Percentiles rank a stretch among this genome's conserved stretches.
These are phyloP conservation scores for Luidia sarsii DNA, from an alignment of 53 echinoderm and acorn worm species.

Conservation along the genomic window DNA sequence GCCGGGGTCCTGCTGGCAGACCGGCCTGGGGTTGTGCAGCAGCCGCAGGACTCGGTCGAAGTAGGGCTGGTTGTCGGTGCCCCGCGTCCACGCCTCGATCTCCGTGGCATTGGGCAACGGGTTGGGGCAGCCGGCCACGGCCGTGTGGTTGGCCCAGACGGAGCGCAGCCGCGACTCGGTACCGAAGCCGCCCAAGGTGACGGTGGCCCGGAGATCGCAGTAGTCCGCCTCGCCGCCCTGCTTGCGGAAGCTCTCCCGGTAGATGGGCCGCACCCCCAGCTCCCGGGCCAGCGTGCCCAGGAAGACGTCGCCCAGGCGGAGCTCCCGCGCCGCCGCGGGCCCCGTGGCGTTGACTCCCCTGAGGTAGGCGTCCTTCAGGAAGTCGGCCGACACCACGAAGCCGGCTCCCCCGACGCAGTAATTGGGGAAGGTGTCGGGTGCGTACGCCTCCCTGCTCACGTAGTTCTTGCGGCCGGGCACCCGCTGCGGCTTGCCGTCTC, in stretches of 20 bases:
- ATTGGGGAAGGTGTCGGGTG: slow-evolving; percentile 67
- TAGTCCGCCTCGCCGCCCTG: slow-evolving; percentile 84
- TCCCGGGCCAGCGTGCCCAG: slow-evolving; percentile 61
- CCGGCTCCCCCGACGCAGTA: slow-evolving; percentile 94
- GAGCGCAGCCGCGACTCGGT: slow-evolving; percentile 43
- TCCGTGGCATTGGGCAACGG: slow-evolving; percentile 73
- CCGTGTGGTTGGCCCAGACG: slow-evolving; percentile 77
- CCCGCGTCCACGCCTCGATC: slow-evolving; percentile 68
- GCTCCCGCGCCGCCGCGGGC: slow-evolving; percentile 41
- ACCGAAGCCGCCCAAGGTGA: slow-evolving; percentile 79
- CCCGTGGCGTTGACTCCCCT: slow-evolving; percentile 42
- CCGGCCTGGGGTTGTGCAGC: slow-evolving; percentile 55
- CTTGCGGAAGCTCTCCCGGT: slow-evolving; percentile 74
- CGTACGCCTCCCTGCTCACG: slow-evolving; percentile 53
- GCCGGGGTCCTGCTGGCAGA: no score
- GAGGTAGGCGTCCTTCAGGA: slow-evolving; percentile 58
- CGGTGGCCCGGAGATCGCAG: slow-evolving; percentile 72
- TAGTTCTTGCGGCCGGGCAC: slow-evolving; percentile 54
- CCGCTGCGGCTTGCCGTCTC: slow-evolving; percentile 65
- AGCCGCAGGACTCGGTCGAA: slow-evolving; percentile 57
- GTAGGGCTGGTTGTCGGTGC: slow-evolving; percentile 62
- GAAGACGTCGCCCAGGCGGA: slow-evolving; percentile 78
- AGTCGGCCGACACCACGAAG: slow-evolving; percentile 68
- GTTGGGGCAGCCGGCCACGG: slow-evolving; percentile 59
- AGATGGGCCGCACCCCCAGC: slow-evolving; percentile 61